Evolutionary conservation across 35 echinoderm and acorn worm species (phyloP), one percentile per base, ranked within the genome.

Genomic region (Apostichopus japonicus): DNA sequence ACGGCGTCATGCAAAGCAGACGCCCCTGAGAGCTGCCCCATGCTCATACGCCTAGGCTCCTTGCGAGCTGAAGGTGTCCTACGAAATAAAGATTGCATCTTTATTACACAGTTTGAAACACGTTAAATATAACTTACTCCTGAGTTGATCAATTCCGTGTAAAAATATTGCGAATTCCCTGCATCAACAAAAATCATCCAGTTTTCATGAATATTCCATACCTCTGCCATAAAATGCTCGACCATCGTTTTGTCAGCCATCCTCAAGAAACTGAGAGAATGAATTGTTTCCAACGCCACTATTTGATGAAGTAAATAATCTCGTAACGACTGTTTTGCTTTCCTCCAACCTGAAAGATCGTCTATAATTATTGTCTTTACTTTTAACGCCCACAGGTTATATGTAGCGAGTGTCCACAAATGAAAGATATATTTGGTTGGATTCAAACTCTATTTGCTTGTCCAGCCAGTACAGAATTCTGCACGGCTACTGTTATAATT

Each of bases 11-110:
- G n/a, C n/a, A n/a, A n/a, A n/a, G n/a, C n/a, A n/a, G n/a, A n/a
- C n/a, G n/a, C n/a, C n/a, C n/a, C n/a, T 33, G 97, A 99, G 1
- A 93, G 56, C 72, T 96, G 97, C 13, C 97, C 97, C 51, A 96
- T 89, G 70, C 97, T 99, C 19, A 86, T 88, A 6, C 95, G 80
- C 1, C 93, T 92, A n/a, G 75, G 80, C 55, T 89, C 77, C 78
- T 86, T 61, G 21, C 84, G 92, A 67, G 86, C 75, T 1, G 96
- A 95, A 75, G 92, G 92, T 54, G 91, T 92, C 61, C 92, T 93
- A 72, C 90, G 79, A 67, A 93, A 90, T 51, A 93, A 44, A 65
- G 90, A 88, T 19, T 91, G 72, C 90, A 91, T 88, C 24, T 24
- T 84, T 23, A 57, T 58, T 5, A 53, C 57, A 5, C 54, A 57